Base-by-base conservation (phyloP, 2,113 vertebrate species). In the Dicerorhinus sumatrensis region DNA sequence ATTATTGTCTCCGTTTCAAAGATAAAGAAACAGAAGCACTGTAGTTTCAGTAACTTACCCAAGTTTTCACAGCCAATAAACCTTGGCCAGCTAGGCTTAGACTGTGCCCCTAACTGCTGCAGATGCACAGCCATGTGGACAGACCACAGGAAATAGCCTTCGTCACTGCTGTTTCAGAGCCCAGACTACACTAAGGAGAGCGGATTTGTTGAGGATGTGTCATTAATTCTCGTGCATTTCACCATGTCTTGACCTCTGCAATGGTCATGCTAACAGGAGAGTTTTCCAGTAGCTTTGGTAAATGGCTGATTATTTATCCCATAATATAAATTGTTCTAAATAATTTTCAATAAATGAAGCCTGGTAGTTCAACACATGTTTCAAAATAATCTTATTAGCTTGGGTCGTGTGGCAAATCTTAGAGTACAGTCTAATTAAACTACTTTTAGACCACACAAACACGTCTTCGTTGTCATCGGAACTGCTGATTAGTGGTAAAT, bases 301-400 rank as follows among this genome's bases (percentile, higher is more conserved):
- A 93, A 72, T 77, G 33, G 42, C 3, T 54, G 39, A 42, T 51
- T 62, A 29, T 79, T 93, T 82, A 80, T 54, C 10, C 7, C 89
- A 31, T 77, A 85, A 85, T 83, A 83, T 65, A 81, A 93, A 88
- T 63, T 88, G 13, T 89, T 91, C 33, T 96, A 79, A 90, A 29
- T 96, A 70, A 89, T 96, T 89, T 89, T 93, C 14, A 89, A 67
- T 69, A 81, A 90, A 56, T 87, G 56, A 91, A 81, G 60, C 5
- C 72, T 65, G 17, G 14, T 80, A 54, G 21, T 48, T 95, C 88
- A 92, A 83, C 29, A 63, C 33, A 65, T 89, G 73, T 75, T 73
- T 97, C 83, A 83, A 83, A 94, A 92, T 94, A 87, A 89, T 58
- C 36, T 39, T 94, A 84, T 91, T 92, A 96, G 56, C 63, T 60